phyloP scores from a whole-genome alignment of 2,797 vertebrate genomes.

The Oophaga sylvatica region DNA sequence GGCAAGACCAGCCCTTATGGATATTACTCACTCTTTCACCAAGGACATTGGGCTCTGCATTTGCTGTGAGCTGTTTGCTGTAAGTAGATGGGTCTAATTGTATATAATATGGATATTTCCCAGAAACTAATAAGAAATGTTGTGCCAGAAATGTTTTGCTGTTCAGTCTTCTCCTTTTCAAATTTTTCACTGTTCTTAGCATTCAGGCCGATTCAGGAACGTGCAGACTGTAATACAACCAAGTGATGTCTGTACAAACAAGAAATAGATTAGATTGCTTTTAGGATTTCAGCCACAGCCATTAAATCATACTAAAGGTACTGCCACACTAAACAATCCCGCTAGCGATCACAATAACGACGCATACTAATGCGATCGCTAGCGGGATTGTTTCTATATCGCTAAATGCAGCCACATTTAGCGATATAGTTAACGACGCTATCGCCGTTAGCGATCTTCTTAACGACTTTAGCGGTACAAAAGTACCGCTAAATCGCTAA shows the following conservation, averaged over 20 bases:
- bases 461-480: too few species aligned
- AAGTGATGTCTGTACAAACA: slow-evolving; percentile 40
- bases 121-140: neutral
- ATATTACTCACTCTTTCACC: slow-evolving; percentile 87
- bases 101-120: neutral
- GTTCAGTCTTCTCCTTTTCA: neutral
- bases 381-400: too few species aligned
- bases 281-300: slow-evolving; percentile 40
- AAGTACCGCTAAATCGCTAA: too few species aligned
- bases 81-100: slow-evolving; percentile 70
- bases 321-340: too few species aligned
- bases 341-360: too few species aligned
- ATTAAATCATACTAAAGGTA: slow-evolving; percentile 55
- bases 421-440: too few species aligned
- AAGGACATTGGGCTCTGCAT: slow-evolving; percentile 93
- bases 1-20: slow-evolving; percentile 88
- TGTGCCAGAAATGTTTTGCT: neutral
- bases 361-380: too few species aligned
- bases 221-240: slow-evolving; percentile 20
- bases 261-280: slow-evolving; percentile 46
- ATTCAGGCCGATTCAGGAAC: slow-evolving; percentile 14
- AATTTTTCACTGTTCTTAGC: slow-evolving; percentile 16
- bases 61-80: slow-evolving; percentile 88
- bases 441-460: too few species aligned
- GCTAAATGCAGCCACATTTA: too few species aligned